A percentile compares a stretch with the other conserved stretches of the same genome.
Evolutionary conservation across 35 echinoderm and acorn worm species (phyloP).

Genomic region (Acanthaster planci): DNA sequence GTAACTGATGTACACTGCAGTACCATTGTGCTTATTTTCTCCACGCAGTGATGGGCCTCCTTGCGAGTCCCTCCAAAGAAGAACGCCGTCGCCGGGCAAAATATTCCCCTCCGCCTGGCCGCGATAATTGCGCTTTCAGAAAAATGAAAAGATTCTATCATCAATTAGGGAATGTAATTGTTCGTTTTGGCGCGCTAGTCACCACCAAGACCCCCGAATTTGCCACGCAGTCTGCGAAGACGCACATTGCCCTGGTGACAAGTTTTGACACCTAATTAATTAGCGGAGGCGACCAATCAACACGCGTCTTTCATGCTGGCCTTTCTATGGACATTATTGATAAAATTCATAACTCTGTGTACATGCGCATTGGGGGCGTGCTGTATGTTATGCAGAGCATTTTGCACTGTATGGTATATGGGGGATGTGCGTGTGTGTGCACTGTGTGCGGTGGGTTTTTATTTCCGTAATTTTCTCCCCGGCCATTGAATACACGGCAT

Average conservation of each 20-base stretch:
- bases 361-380: slow-evolving; percentile 70
- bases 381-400: slow-evolving; percentile 35
- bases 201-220: background rate
- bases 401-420: too few species aligned
- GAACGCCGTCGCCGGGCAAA: background rate
- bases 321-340: slow-evolving; percentile 62
- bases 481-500: slow-evolving; percentile 43
- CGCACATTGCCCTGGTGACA: slow-evolving; percentile 37
- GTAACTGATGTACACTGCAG: too few species aligned
- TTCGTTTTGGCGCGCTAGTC: slow-evolving; percentile 22
- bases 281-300: slow-evolving; percentile 54
- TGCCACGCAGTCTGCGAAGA: background rate
- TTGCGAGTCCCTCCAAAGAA: background rate
- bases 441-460: slow-evolving; percentile 43
- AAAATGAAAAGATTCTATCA: slow-evolving; percentile 27
- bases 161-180: slow-evolving; percentile 32
- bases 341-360: slow-evolving; percentile 75
- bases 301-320: slow-evolving; percentile 38
- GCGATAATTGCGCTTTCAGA: background rate
- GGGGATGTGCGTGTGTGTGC: background rate
- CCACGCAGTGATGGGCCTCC: too few species aligned
- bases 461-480: slow-evolving; percentile 55
- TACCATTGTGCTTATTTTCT: too few species aligned
- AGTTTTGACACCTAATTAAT: slow-evolving; percentile 82
- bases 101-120: background rate